phyloP scores from a whole-genome alignment of 1,140 invertebrate species.

The Zaprionus inermis region DNA sequence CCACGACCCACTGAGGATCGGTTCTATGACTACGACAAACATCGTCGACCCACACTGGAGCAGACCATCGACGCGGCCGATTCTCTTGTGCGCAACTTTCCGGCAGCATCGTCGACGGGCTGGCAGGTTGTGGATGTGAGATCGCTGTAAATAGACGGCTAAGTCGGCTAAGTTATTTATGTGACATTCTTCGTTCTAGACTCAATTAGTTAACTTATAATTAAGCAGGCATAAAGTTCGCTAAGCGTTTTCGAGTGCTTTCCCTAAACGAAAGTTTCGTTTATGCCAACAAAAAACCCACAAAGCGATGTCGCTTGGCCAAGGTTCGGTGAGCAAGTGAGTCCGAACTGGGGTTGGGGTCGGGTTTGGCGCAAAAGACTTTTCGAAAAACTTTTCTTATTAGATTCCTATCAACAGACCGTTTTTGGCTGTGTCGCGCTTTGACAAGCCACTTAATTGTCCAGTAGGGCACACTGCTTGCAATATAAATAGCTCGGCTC shows the following conservation, averaged over 20 bases:
- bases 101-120: conserved; percentile 51
- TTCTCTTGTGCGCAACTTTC: conserved; percentile 57
- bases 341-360: conserved; percentile 15
- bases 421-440: conserved; percentile 56
- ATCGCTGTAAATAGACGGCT: conserved; percentile 43
- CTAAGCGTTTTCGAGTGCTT: conserved; percentile 33
- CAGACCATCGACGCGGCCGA: conserved; percentile 40
- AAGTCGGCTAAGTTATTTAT: conserved; percentile 2
- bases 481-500: conserved; percentile 30
- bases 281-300: conserved; percentile 36
- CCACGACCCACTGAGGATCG: conserved; percentile 54
- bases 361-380: conserved; percentile 37
- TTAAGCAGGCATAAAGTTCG: conserved; percentile 29
- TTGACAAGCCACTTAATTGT: conserved; percentile 76
- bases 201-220: conserved; percentile 37
- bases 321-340: conserved; percentile 64
- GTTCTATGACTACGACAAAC: conserved; percentile 81
- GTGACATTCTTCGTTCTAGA: conserved; percentile 19
- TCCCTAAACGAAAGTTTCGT: conserved; percentile 63
- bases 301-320: conserved; percentile 22
- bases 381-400: conserved; percentile 63
- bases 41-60: conserved; percentile 45
- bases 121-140: conserved; percentile 77
- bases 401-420: conserved; percentile 71
- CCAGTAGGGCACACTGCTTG: conserved; percentile 8